phyloP scores from a whole-genome alignment of 1,140 invertebrate genomes.

The Drosophila guanche region DNA sequence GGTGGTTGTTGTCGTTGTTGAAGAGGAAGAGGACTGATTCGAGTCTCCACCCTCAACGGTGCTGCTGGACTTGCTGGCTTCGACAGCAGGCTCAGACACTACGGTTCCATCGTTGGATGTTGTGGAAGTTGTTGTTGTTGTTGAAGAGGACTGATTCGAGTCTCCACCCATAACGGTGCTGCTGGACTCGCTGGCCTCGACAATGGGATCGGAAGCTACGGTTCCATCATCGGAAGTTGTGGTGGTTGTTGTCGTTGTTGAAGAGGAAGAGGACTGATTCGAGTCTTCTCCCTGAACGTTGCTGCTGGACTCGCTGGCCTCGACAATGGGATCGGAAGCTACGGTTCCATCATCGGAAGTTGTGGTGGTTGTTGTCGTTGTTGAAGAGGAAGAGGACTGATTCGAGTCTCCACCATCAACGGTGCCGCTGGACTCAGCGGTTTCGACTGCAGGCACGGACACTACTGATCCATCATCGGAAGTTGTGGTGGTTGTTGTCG shows the following conservation, averaged over 20 bases:
- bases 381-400: slow-evolving; percentile 2
- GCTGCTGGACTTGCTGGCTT: background rate
- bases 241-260: slow-evolving; percentile 6
- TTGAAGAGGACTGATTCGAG: slow-evolving; percentile 1
- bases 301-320: background rate
- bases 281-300: slow-evolving; percentile 1
- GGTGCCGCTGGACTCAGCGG: background rate
- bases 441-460: background rate
- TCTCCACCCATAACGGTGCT: too few relatives aligned
- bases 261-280: slow-evolving; percentile 5
- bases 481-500: background rate
- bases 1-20: background rate
- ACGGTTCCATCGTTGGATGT: background rate
- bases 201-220: background rate
- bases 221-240: slow-evolving; percentile 3
- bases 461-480: background rate
- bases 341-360: background rate
- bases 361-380: slow-evolving; percentile 2
- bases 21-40: slow-evolving; percentile 2
- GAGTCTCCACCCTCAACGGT: background rate
- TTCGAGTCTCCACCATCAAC: background rate
- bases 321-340: background rate
- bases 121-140: slow-evolving; percentile 2
- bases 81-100: background rate
- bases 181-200: background rate